phyloP scores from a whole-genome alignment of 2,888 invertebrate genomes.

The Calameuta pallipes region DNA sequence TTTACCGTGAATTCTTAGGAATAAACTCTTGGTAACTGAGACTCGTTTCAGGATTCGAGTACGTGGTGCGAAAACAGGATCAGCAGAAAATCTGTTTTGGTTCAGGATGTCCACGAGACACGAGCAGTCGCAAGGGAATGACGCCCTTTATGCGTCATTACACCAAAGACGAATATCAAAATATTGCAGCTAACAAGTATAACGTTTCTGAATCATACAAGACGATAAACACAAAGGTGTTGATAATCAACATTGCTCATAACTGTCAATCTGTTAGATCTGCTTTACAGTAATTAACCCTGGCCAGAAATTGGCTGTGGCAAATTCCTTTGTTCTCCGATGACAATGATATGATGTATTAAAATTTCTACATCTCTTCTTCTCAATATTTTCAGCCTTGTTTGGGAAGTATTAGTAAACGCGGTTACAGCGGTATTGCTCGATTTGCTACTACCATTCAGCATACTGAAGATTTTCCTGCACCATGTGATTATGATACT shows the following conservation, averaged over 20 bases:
- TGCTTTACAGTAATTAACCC: not conserved
- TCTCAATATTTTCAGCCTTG: conserved; percentile 42
- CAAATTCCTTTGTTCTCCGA: not conserved
- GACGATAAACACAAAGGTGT: conserved; percentile 42
- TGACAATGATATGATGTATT: not conserved
- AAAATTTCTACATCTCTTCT: not conserved
- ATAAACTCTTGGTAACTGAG: not conserved
- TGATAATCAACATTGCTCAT: not conserved
- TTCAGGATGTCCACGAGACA: conserved; percentile 49
- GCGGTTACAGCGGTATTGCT: conserved; percentile 54
- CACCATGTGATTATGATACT: conserved; percentile 44
- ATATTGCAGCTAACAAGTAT: conserved; percentile 49
- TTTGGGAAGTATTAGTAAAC: conserved; percentile 47
- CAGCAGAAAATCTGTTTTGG: conserved; percentile 56
- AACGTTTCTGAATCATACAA: conserved; percentile 46
- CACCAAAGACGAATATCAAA: conserved; percentile 44
- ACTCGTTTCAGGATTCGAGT: conserved; percentile 45
- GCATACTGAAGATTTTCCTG: conserved; percentile 42
- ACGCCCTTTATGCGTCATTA: conserved; percentile 51
- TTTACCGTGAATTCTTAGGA: not conserved
- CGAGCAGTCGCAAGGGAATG: conserved; percentile 43
- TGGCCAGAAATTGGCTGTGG: not conserved
- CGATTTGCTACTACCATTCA: conserved; percentile 31
- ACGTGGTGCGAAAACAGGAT: conserved; percentile 47
- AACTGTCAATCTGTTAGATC: not conserved